These are phyloP conservation scores for Amphipoea oculea DNA, from an alignment of 2,888 invertebrate genomes.

Conservation along the genomic window DNA sequence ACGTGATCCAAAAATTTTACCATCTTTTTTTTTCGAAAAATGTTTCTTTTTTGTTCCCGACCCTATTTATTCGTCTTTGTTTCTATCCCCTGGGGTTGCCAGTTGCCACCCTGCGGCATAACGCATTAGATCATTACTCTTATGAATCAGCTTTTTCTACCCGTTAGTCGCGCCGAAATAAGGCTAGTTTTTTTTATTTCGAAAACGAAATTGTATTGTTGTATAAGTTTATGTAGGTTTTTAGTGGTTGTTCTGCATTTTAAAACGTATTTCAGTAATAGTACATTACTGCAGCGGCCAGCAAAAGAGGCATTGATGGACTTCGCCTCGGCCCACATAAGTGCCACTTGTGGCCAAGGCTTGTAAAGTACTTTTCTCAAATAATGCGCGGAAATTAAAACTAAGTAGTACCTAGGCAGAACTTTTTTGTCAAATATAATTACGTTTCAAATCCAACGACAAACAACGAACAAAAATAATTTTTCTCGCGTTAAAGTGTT, in stretches of 20 bases:
- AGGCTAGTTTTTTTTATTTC: conserved; percentile 21
- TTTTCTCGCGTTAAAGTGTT: too few relatives aligned
- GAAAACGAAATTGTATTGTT: conserved; percentile 43
- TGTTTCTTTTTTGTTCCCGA: conserved; percentile 29
- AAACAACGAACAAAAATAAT: too few relatives aligned
- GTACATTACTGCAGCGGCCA: too few relatives aligned
- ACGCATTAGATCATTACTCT: conserved; percentile 71
- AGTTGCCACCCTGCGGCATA: conserved; percentile 48
- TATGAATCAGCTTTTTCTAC: conserved; percentile 73
- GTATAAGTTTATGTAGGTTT: conserved; percentile 11
- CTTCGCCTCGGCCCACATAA: too few relatives aligned
- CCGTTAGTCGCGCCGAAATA: conserved; percentile 59
- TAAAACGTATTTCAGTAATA: neutral
- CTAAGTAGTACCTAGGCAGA: too few relatives aligned
- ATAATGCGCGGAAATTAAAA: too few relatives aligned
- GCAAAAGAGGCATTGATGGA: too few relatives aligned
- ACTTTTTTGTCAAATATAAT: too few relatives aligned
- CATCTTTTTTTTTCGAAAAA: neutral
- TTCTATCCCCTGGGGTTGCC: conserved; percentile 58
- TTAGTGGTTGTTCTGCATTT: neutral
- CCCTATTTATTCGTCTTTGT: conserved; percentile 55
- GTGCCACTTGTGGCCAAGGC: too few relatives aligned
- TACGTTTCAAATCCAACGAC: too few relatives aligned
- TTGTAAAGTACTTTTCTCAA: too few relatives aligned
- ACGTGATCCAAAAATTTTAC: neutral